phyloP scores from a whole-genome alignment of 2,113 vertebrate genomes.

The Trichomycterus rosablanca region DNA sequence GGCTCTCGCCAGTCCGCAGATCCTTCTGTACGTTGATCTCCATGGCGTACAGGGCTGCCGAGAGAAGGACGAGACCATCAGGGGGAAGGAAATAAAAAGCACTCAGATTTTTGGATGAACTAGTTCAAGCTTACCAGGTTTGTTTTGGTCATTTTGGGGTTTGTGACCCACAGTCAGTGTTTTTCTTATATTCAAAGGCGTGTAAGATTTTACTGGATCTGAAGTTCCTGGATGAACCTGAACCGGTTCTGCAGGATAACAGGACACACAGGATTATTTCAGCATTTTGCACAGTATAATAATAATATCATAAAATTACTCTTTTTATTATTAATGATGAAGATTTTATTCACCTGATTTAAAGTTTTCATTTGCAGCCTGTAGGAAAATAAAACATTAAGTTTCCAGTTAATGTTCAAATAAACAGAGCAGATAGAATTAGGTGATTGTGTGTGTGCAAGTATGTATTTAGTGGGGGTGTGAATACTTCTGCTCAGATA shows the following conservation, averaged over 20 bases:
- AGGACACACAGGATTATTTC: too few relatives aligned
- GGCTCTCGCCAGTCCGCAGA: conserved; percentile 82
- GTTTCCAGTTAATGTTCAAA: too few relatives aligned
- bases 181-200: conserved; percentile 59
- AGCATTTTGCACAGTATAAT: background rate
- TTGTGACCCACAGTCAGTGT: conserved; percentile 42
- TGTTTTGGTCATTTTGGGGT: conserved; percentile 63
- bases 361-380: conserved; percentile 79
- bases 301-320: background rate
- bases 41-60: conserved; percentile 87
- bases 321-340: background rate
- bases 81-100: background rate
- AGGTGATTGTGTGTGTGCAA: too few relatives aligned
- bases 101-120: too few relatives aligned
- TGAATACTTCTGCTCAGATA: too few relatives aligned
- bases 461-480: too few relatives aligned
- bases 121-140: conserved; percentile 73
- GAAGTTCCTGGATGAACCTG: conserved; percentile 72
- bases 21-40: conserved; percentile 92
- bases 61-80: conserved; percentile 5
- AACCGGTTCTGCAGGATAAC: conserved; percentile 68
- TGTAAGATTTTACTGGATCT: conserved; percentile 68
- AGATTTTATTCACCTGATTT: conserved; percentile 70
- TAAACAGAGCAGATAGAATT: too few relatives aligned
- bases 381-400: conserved; percentile 55